Conservation (phyloP, 2,888 invertebrate species). For the Cryptus viduatorius region DNA sequence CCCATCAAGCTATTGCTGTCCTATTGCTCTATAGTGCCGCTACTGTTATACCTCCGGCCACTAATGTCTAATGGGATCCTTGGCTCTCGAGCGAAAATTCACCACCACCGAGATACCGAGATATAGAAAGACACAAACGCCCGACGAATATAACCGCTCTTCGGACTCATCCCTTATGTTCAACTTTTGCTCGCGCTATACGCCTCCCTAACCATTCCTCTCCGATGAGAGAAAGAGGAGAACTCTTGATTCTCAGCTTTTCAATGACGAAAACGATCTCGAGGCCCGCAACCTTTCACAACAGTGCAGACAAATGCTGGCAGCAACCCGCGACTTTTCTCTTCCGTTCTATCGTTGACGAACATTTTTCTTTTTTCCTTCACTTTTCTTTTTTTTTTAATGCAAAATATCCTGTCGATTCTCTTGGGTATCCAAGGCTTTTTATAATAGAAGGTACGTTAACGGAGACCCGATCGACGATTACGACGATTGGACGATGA, state of each 20-base stretch:
- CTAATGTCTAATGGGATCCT: conserved; percentile 77
- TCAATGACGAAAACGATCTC: conserved; percentile 39
- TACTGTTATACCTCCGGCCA: conserved; percentile 61
- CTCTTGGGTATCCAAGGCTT: conserved; percentile 21
- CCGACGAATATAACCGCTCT: not conserved
- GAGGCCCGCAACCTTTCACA: conserved; percentile 48
- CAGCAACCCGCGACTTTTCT: conserved; percentile 23
- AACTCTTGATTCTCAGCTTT: conserved; percentile 67
- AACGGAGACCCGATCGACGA: conserved; percentile 26
- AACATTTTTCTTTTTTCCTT: conserved; percentile 1
- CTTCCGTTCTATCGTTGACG: conserved; percentile 26
- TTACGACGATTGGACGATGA: conserved; percentile 50
- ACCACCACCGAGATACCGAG: conserved; percentile 37
- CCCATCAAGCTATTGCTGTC: conserved; percentile 44
- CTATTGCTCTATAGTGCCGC: conserved; percentile 68
- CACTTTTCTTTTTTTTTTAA: conserved; percentile 32
- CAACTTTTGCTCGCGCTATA: not conserved
- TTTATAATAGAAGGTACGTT: not conserved
- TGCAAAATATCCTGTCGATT: not conserved
- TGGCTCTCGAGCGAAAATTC: conserved; percentile 68
- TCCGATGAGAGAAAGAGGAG: conserved; percentile 45
- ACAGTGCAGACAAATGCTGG: conserved; percentile 20
- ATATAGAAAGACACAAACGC: conserved; percentile 8
- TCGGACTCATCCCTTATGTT: conserved; percentile 21
- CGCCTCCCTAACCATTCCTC: not conserved